phyloP scores from a whole-genome alignment of 2,113 vertebrate genomes.

The Coryphaenoides rupestris region DNA sequence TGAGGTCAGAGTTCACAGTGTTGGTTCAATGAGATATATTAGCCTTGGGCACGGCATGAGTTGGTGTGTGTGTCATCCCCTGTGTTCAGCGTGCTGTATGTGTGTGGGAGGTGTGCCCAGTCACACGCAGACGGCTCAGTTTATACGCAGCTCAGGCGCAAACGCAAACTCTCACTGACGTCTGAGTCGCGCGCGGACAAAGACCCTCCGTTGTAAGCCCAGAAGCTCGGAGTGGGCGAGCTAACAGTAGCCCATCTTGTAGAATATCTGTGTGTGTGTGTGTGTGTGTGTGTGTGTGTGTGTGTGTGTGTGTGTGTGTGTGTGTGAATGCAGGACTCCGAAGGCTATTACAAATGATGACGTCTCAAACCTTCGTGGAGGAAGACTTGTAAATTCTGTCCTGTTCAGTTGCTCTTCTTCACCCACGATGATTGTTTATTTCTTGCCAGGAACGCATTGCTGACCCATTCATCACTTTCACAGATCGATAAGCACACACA shows the following conservation, averaged over 20 bases:
- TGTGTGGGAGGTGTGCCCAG: background rate
- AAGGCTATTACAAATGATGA: too few species aligned
- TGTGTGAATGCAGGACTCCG: background rate
- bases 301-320: slow-evolving; percentile 11
- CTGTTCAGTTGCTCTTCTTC: slow-evolving; percentile 4
- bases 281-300: slow-evolving; percentile 1
- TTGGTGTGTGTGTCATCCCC: too few species aligned
- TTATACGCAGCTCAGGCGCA: slow-evolving; percentile 31
- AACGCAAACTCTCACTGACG: slow-evolving; percentile 53
- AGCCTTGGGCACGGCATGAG: too few species aligned
- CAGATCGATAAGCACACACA: too few species aligned
- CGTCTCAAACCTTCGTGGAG: too few species aligned
- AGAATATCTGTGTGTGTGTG: slow-evolving; percentile 19
- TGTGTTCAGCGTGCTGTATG: too few species aligned
- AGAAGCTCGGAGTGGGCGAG: slow-evolving; percentile 52
- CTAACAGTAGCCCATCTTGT: slow-evolving; percentile 28
- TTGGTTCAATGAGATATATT: too few species aligned
- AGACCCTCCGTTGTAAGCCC: slow-evolving; percentile 51
- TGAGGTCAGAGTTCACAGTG: too few species aligned
- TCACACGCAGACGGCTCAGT: background rate
- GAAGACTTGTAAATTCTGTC: background rate
- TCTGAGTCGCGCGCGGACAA: slow-evolving; percentile 57
- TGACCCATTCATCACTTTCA: too few species aligned
- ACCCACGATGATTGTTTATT: background rate
- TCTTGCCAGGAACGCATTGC: background rate